Evolutionary conservation across 1,140 invertebrate genomes (phyloP), one percentile per base, ranked within the genome.

Genomic region (Drosophila subobscura): DNA sequence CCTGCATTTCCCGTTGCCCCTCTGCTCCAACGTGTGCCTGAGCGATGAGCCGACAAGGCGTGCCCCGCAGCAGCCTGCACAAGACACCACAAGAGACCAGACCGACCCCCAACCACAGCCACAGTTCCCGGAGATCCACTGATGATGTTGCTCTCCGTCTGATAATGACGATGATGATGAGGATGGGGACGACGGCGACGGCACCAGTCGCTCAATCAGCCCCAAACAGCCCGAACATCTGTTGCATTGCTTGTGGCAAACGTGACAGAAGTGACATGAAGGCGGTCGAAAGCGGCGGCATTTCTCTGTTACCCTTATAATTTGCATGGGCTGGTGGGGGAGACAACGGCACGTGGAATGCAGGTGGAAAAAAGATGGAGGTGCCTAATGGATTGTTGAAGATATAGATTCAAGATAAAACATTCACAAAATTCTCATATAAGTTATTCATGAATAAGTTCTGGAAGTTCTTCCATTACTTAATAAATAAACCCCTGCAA

Each of bases 161-260:
- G 33, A 37, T 37, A 37, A 37, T 37, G 20, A 45, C 45, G 37
- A 29, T 40, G 44, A 71, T 57, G 72, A 64, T 55, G 77, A 20
- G 16, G 16, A 76, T 51, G 29, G 54, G 23, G 56, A 59, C 64
- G 37, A 58, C 45, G 52, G n/a, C 59, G 56, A 44, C 46, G 68
- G 76, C 61, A 33, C 47, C 77, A 74, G 81, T 70, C 81, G 80
- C 63, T 81, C 81, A 85, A 85, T 85, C 80, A 81, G 77, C 59
- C 61, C 53, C 81, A 85, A 85, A 86, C 80, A 81, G 77, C 63
- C 61, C 44, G 55, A 77, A 86, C 81, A 84, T 86, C 77, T 84
- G 79, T 85, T 79, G 72, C 50, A 80, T 86, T 80, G 77, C 53
- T 65, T 49, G 58, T 57, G 56, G 76, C 58, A 52, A 74, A 63